Evolutionary conservation across 2,113 vertebrate genomes (phyloP).

Genomic region (Leptosomus discolor): DNA sequence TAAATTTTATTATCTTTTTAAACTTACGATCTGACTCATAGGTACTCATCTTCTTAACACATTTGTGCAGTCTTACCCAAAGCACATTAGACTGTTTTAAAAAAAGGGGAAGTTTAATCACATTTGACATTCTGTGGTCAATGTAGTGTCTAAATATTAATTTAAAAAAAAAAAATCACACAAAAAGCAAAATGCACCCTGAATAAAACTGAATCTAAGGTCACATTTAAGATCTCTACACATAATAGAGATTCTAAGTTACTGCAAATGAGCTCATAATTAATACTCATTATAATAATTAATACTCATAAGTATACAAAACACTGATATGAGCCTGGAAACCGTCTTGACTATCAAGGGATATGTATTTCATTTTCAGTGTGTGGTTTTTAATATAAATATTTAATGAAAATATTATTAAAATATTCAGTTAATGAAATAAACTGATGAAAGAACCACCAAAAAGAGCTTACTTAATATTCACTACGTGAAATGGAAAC

Average conservation of each 20-base stretch:
- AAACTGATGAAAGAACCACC: constrained; percentile 40
- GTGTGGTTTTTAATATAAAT: constrained; percentile 70
- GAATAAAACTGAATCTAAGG: constrained; percentile 30
- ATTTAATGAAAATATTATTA: constrained; percentile 74
- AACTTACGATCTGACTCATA: not conserved
- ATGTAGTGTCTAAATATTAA: not conserved
- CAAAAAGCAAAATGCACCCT: constrained; percentile 21
- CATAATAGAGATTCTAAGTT: constrained; percentile 45
- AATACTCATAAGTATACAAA: not conserved
- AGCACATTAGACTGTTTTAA: not conserved
- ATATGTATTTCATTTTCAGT: constrained; percentile 49
- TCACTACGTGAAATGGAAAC: constrained; percentile 54
- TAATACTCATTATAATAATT: no score
- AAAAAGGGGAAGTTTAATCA: not conserved
- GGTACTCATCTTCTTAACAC: not conserved
- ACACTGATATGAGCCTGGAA: constrained; percentile 29
- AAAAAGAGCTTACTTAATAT: constrained; percentile 48
- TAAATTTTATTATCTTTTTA: not conserved
- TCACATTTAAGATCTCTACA: constrained; percentile 30
- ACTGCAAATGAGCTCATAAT: constrained; percentile 24
- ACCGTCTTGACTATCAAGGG: constrained; percentile 54
- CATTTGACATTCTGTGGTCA: constrained; percentile 13
- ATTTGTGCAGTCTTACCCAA: not conserved
- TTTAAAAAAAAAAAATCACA: not conserved
- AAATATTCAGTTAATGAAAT: constrained; percentile 66